phyloP scores from a whole-genome alignment of 2,113 vertebrate species.

The Rostratula benghalensis region DNA sequence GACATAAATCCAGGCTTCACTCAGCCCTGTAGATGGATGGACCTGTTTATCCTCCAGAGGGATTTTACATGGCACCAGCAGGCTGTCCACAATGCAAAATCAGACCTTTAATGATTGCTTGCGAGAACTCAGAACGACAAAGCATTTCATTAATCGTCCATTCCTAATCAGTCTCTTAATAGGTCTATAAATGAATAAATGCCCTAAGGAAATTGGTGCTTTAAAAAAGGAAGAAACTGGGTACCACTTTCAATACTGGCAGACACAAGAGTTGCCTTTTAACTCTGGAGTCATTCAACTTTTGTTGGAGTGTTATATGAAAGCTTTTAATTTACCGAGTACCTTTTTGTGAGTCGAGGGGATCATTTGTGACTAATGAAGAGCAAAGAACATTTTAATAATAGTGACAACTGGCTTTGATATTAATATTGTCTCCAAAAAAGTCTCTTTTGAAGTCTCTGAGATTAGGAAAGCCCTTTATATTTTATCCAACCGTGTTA shows the following conservation, averaged over 20 bases:
- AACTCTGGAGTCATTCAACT: constrained; percentile 58
- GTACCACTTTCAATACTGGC: constrained; percentile 43
- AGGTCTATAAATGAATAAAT: constrained; percentile 57
- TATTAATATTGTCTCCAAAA: constrained; percentile 67
- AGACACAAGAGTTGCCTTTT: constrained; percentile 65
- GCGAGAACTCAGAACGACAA: neutral
- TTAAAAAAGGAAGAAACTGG: constrained; percentile 43
- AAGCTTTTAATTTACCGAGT: constrained; percentile 71
- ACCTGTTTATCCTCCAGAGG: constrained; percentile 36
- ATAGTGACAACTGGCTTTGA: constrained; percentile 68
- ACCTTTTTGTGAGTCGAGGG: constrained; percentile 65
- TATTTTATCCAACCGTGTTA: constrained; percentile 67
- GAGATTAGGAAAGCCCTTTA: constrained; percentile 59
- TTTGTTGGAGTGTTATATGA: constrained; percentile 68
- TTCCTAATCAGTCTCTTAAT: constrained; percentile 44
- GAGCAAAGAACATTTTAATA: constrained; percentile 69
- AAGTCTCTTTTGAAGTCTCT: constrained; percentile 68
- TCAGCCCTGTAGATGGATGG: neutral
- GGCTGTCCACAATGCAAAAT: constrained; percentile 23
- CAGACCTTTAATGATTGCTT: constrained; percentile 34
- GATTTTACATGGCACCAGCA: neutral
- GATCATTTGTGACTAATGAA: constrained; percentile 72
- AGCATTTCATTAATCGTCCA: constrained; percentile 30
- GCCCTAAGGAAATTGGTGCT: constrained; percentile 44
- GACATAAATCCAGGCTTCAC: neutral